Conservation (phyloP, 2,113 vertebrate genomes). For the human (Homo sapiens) region GRCh38 chr12:57356001-57356500, state of each 20-base stretch:
- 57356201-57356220: background rate
- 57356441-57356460: background rate
- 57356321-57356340: background rate
- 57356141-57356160: background rate
- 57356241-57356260: constrained; percentile 3
- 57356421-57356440: background rate
- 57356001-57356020: background rate
- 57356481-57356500: constrained; percentile 15
- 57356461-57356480: background rate
- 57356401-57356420: background rate
- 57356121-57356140: background rate
- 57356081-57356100: background rate
- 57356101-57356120: background rate
- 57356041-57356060: background rate
- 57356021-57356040: background rate
- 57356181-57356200: background rate
- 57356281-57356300: too few relatives aligned
- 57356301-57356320: background rate
- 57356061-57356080: background rate
- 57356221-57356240: background rate
- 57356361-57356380: constrained; percentile 15
- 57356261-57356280: background rate
- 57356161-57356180: background rate
- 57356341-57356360: background rate
- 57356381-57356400: background rate